Evolutionary conservation across 2,113 vertebrate genomes (phyloP).

Genomic region (Paramormyrops kingsleyae): DNA sequence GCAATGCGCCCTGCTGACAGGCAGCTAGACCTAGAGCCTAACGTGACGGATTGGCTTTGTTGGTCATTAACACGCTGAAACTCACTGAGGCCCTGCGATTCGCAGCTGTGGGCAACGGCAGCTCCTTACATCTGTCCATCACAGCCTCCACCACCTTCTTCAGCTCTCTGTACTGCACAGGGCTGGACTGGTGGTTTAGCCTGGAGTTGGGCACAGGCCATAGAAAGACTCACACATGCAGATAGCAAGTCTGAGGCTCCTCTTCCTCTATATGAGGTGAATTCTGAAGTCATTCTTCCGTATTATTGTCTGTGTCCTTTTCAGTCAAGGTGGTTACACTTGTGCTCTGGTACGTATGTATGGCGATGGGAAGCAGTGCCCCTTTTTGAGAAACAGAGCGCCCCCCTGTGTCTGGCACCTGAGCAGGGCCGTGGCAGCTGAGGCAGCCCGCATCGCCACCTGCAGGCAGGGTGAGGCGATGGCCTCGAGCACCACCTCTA

Average conservation of each 20-base stretch:
- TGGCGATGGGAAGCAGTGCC: neutral
- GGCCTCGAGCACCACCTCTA: slow-evolving; percentile 61
- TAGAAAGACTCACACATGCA: slow-evolving; percentile 14
- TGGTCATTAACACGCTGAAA: slow-evolving; percentile 30
- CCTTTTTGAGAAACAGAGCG: neutral
- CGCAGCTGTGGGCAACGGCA: slow-evolving; percentile 41
- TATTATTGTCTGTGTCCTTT: neutral
- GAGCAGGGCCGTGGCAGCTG: slow-evolving; percentile 68
- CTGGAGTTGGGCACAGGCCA: slow-evolving; percentile 53
- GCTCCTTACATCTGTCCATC: slow-evolving; percentile 64
- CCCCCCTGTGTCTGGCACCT: slow-evolving; percentile 66
- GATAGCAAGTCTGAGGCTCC: neutral
- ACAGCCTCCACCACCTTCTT: slow-evolving; percentile 64
- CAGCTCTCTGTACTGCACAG: slow-evolving; percentile 72
- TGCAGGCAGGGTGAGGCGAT: slow-evolving; percentile 69
- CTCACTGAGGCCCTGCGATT: slow-evolving; percentile 24
- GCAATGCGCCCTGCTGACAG: neutral
- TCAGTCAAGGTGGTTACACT: neutral
- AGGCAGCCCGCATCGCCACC: slow-evolving; percentile 69
- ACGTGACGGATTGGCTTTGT: neutral
- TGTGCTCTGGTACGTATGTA: neutral
- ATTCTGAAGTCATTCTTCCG: neutral
- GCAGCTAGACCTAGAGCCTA: neutral
- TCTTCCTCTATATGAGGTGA: neutral
- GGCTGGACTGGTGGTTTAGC: slow-evolving; percentile 75